Evolutionary conservation across 2,113 vertebrate genomes (phyloP), one percentile per base, ranked within the genome.

Genomic region (Lepidothrix coronata): DNA sequence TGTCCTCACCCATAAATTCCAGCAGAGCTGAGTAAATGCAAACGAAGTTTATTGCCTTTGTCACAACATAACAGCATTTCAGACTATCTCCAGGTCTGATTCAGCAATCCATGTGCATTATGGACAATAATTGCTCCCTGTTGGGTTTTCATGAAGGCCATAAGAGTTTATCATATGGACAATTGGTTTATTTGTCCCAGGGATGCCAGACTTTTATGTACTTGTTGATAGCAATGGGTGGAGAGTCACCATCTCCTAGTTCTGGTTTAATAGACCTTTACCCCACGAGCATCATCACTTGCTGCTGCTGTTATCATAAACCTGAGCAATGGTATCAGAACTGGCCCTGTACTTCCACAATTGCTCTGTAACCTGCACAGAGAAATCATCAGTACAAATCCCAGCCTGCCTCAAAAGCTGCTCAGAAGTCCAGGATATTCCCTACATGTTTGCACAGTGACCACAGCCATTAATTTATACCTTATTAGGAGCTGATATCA

Each of bases 401-500:
- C 72, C 49, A 52, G 27, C 19, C 33, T 48, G 22, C 21, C 49
- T 30, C 10, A 18, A 72, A 52, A 84, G 31, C n/a, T 33, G 8
- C 68, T 84, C 55, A 52, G 84, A 74, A 77, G 37, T 12, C 35
- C 63, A 9, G 6, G 49, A 48, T 67, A 12, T 61, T 93, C 65
- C 31, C 61, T 17, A 3, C 7, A 11, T 30, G 65, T 73, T 37
- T 70, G 23, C 85, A n/a, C 73, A n/a, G 59, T 15, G 14, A 67
- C 49, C 76, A 25, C 63, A 84, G 35, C 59, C 62, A 66, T 62
- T 41, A n/a, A 59, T 71, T 88, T 90, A 70, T 83, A 68, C 85
- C 48, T 81, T 61, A 68, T 67, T 80, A 87, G 92, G 71, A 87
- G 80, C 57, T 91, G 62, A 77, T 95, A 72, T 51, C 52, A 58